Evolutionary conservation across 1,140 invertebrate genomes (phyloP), one percentile per base, ranked within the genome.

Genomic region (Scaptomyza graminum): DNA sequence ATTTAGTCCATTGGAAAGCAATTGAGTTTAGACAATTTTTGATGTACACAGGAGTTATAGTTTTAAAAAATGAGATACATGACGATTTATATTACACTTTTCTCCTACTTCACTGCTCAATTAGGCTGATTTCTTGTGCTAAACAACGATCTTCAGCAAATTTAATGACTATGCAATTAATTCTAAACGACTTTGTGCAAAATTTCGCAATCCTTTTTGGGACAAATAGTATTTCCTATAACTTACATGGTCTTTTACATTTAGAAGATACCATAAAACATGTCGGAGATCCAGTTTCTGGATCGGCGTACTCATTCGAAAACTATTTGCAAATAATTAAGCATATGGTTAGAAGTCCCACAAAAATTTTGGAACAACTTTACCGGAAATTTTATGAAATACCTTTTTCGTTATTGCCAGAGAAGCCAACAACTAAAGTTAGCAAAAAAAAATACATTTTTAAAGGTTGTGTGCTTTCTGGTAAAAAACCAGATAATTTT

Each of bases 21-120:
- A 55, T 15, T 18, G 34, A 55, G 31, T 41, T 16, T 13, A 18
- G 37, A 7, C 52, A 43, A 44, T 70, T 60, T 64, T 34, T 70
- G 25, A 28, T 31, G 12, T 59, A 59, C 22, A 46, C 43, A 15
- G 56, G 56, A 13, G 8, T 46, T n/a, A 16, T 34, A 12, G 56
- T 15, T 46, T 41, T 46, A 3, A 59, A 46, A 44, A n/a, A 44
- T 18, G 39, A n/a, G 9, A 44, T 59, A 15, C 41, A 9, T 28
- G 43, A 44, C 13, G 56, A 59, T 15, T 16, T 16, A 15, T 46
- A 59, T 46, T 59, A 46, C 13, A 9, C 16, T 7, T 59, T 22
- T 31, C 15, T 59, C 3, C 44, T 46, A 25, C 18, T 59, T 2
- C 55, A 59, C 22, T 59, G 41, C 9, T 12, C 37, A 11, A 41